Evolutionary conservation across 2,888 invertebrate species (phyloP).

Genomic region (Pyrgus malvae): DNA sequence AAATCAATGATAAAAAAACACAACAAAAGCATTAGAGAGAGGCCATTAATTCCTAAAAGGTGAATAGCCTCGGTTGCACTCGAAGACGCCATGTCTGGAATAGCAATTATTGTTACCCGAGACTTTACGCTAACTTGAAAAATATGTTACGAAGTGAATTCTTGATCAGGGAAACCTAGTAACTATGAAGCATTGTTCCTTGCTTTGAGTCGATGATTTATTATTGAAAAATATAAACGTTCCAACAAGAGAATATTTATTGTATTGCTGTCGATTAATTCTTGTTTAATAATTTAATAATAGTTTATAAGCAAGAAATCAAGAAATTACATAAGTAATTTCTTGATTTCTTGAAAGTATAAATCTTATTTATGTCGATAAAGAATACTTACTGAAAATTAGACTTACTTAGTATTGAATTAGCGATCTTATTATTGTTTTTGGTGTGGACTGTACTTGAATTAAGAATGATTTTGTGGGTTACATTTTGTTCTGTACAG

Average conservation of each 20-base stretch:
- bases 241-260: neutral
- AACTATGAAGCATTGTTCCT: conserved; percentile 7
- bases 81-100: conserved; percentile 66
- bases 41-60: conserved; percentile 71
- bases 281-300: neutral
- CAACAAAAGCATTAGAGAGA: conserved; percentile 58
- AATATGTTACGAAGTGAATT: conserved; percentile 30
- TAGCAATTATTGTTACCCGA: conserved; percentile 65
- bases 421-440: too few relatives aligned
- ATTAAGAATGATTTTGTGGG: too few relatives aligned
- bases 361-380: too few relatives aligned
- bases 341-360: too few relatives aligned
- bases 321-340: too few relatives aligned
- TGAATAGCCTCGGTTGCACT: conserved; percentile 64
- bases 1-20: conserved; percentile 60
- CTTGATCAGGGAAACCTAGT: conserved; percentile 17
- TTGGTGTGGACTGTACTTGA: too few relatives aligned
- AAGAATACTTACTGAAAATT: too few relatives aligned
- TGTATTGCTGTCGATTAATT: neutral
- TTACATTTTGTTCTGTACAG: too few relatives aligned
- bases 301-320: too few relatives aligned
- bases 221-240: neutral
- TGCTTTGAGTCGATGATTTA: neutral
- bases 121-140: conserved; percentile 41
- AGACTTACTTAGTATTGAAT: too few relatives aligned